A percentile compares a stretch with the other conserved stretches of the same genome.
phyloP scores from a whole-genome alignment of 1,140 invertebrate genomes.

The Zaprionus nigranus region DNA sequence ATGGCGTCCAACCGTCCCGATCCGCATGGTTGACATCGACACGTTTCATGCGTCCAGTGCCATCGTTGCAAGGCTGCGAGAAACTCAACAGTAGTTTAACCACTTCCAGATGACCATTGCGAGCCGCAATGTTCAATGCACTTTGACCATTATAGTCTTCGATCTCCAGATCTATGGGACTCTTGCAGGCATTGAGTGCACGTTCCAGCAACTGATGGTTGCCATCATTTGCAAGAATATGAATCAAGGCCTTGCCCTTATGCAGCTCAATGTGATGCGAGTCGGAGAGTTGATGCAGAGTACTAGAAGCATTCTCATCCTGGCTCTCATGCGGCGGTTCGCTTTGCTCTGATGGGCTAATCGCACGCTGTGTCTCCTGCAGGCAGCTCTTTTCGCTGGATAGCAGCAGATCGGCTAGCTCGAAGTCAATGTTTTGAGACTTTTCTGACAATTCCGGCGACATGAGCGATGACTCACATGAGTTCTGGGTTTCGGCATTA shows the following conservation, averaged over 20 bases:
- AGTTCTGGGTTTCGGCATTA: slow-evolving; percentile 80
- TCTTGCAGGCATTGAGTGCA: slow-evolving; percentile 87
- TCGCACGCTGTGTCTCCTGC: slow-evolving; percentile 75
- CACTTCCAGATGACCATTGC: slow-evolving; percentile 91
- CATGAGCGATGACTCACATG: slow-evolving; percentile 81
- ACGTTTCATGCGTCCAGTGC: slow-evolving; percentile 86
- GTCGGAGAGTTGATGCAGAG: slow-evolving; percentile 78
- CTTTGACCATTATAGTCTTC: slow-evolving; percentile 92
- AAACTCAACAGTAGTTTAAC: slow-evolving; percentile 87
- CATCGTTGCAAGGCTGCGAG: slow-evolving; percentile 83
- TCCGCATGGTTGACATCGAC: slow-evolving; percentile 93
- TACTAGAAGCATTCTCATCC: slow-evolving; percentile 78
- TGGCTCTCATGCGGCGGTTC: slow-evolving; percentile 79
- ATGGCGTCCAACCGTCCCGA: slow-evolving; percentile 94
- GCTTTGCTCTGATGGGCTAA: slow-evolving; percentile 80
- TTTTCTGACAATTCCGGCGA: slow-evolving; percentile 83
- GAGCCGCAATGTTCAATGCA: slow-evolving; percentile 92
- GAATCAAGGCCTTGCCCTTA: slow-evolving; percentile 89
- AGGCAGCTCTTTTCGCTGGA: slow-evolving; percentile 82
- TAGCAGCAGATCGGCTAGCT: slow-evolving; percentile 78
- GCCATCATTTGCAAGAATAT: slow-evolving; percentile 91
- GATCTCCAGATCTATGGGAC: slow-evolving; percentile 86
- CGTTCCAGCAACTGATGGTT: slow-evolving; percentile 88
- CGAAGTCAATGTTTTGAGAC: slow-evolving; percentile 83
- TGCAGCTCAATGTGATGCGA: slow-evolving; percentile 86